These are phyloP conservation scores for Coboldia fuscipes DNA, from an alignment of 1,140 invertebrate species.

Conservation along the genomic window DNA sequence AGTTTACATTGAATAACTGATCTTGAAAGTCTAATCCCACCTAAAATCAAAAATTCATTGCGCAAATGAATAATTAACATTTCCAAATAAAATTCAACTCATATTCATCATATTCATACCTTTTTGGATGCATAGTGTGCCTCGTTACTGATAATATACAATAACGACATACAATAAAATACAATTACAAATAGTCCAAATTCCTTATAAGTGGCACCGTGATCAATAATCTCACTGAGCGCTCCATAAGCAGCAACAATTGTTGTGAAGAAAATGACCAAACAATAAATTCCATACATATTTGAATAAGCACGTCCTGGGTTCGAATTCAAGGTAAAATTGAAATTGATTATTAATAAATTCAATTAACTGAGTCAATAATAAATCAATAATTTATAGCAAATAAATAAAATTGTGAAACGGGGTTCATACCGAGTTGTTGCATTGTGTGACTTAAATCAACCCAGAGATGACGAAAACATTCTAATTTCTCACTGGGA, in stretches of 20 bases:
- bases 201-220: constrained; percentile 34
- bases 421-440: constrained; percentile 23
- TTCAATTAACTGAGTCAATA: not conserved
- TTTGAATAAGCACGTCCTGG: constrained; percentile 32
- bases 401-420: not conserved
- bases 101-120: no score
- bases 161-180: constrained; percentile 30
- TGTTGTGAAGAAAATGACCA: constrained; percentile 34
- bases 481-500: constrained; percentile 27
- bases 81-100: no score
- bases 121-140: constrained; percentile 31
- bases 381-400: not conserved
- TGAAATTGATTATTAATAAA: not conserved
- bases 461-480: constrained; percentile 33
- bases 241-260: constrained; percentile 33
- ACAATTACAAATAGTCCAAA: constrained; percentile 32
- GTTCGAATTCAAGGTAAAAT: not conserved
- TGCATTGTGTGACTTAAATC: constrained; percentile 40
- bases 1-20: constrained; percentile 31
- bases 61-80: no score
- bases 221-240: constrained; percentile 32
- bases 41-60: no score
- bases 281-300: constrained; percentile 36
- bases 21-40: constrained; percentile 32
- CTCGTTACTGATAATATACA: constrained; percentile 36